Evolutionary conservation across 1,140 invertebrate genomes (phyloP), one percentile per base, ranked within the genome.

Genomic region (Drosophila carrolli): DNA sequence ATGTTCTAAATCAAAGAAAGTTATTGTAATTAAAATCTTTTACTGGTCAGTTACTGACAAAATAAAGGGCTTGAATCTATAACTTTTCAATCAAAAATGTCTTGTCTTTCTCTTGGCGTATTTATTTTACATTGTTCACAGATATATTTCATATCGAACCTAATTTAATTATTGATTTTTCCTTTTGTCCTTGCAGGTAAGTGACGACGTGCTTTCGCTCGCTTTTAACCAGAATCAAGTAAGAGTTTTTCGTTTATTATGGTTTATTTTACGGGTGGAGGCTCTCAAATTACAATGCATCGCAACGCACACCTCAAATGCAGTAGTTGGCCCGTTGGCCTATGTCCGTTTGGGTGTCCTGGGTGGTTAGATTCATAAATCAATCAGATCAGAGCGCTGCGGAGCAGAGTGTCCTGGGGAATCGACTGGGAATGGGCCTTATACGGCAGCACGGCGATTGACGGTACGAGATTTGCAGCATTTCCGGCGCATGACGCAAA

Each of bases 151-250:
- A 9, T 7, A 27, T 27, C 7, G 13, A 38, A 32, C 13, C 4
- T 16, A 27, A 66, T 50, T 62, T 16, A 38, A 29, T 59, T 14
- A 32, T 51, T 61, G 16, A 47, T 63, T 60, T 68, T 60, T 68
- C 2, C 29, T 43, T 66, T n/a, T 70, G 8, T 78, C 19, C 58
- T 91, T 90, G 1, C 37, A 91, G 90, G 90, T 91, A 91, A 91
- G 90, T 91, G 90, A 91, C 53, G 90, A 91, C 46, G 78, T 91
- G 74, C 83, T 91, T 80, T 81, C 90, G 66, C 60, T 90, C 74
- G 90, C 90, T 73, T 91, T 91, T 72, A 90, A 75, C 58, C 90
- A 91, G 57, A 90, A 91, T 54, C 86, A 91, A 75, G 90, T 91
- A 91, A 91, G 90, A 72, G 40, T 43, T 27, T 75, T 78, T 47